Evolutionary conservation across 2,888 invertebrate species (phyloP).

Genomic region (Scaptomyza caliginosa): DNA sequence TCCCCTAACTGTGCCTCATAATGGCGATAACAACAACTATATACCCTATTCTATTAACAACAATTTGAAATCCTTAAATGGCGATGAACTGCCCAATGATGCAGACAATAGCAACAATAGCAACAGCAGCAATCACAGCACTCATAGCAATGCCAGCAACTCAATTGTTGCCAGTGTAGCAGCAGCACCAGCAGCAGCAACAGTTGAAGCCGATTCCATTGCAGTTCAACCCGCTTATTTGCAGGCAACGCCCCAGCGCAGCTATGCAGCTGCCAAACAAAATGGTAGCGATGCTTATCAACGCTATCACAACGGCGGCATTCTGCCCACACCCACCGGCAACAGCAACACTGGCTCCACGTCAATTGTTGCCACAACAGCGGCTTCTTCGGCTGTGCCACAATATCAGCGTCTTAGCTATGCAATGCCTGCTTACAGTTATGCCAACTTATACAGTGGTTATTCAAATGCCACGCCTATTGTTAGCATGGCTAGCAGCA

Average conservation of each 20-base stretch:
- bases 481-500: conserved; percentile 51
- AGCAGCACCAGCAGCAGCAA: conserved; percentile 12
- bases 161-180: conserved; percentile 1
- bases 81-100: conserved; percentile 47
- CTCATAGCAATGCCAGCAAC: conserved; percentile 8
- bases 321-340: conserved; percentile 66
- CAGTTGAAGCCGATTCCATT: conserved; percentile 38
- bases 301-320: conserved; percentile 65
- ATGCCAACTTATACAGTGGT: conserved; percentile 55
- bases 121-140: conserved; percentile 31
- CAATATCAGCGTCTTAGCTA: conserved; percentile 69
- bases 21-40: conserved; percentile 65
- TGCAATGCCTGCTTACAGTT: conserved; percentile 64
- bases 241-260: conserved; percentile 30
- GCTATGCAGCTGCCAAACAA: conserved; percentile 49
- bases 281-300: conserved; percentile 54
- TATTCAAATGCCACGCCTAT: conserved; percentile 67
- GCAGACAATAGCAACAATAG: conserved; percentile 28
- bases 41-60: conserved; percentile 64
- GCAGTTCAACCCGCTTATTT: conserved; percentile 24
- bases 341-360: conserved; percentile 36
- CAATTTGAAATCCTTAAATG: conserved; percentile 54
- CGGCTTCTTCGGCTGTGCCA: conserved; percentile 24
- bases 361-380: conserved; percentile 44
- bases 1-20: conserved; percentile 27